Base-by-base conservation (phyloP, 2,113 vertebrate genomes). In the Sprattus sprattus region DNA sequence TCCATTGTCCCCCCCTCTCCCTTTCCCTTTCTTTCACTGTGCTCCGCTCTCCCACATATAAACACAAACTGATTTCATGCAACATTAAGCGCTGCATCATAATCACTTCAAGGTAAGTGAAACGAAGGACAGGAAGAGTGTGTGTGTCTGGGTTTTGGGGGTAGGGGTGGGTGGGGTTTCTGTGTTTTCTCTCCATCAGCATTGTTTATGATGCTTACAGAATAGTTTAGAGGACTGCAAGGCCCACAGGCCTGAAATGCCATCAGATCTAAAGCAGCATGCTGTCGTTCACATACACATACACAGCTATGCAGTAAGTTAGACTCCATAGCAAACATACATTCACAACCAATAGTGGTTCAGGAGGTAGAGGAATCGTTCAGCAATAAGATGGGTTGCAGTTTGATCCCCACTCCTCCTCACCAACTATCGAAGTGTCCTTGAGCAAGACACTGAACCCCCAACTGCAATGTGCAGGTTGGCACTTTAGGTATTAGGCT, bases 31-130 rank as follows among this genome's bases (percentile, higher is more conserved):
- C 25, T 32, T 28, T 18, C 15, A 11, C 28, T 39, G 0, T 39
- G 28, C 10, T 13, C 25, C 71, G 5, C 25, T 32, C 28, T 78
- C 25, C 71, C 32, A 78, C 71, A 78, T 13, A 78, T 78, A 85
- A 83, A n/a, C 83, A 81, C 88, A 80, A 85, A 85, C 85, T 91
- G 90, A 92, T 94, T 93, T 94, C 89, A 91, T 88, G 90, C 90
- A 90, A 90, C 90, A 90, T 94, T 93, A 93, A 93, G 83, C 92
- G 82, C 88, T 86, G 90, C 45, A 83, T 91, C 87, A 89, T 91
- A 90, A 91, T 88, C 85, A 50, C 87, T 89, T 87, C 88, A 88
- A 88, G 78, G 60, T 85, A 50, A 85, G 80, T 85, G 87, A 85
- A 32, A 49, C 91, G 85, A 90, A 90, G 83, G 84, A 80, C 86